Base-by-base conservation (phyloP, 2,113 vertebrate species). In the Centrocercus urophasianus region DNA sequence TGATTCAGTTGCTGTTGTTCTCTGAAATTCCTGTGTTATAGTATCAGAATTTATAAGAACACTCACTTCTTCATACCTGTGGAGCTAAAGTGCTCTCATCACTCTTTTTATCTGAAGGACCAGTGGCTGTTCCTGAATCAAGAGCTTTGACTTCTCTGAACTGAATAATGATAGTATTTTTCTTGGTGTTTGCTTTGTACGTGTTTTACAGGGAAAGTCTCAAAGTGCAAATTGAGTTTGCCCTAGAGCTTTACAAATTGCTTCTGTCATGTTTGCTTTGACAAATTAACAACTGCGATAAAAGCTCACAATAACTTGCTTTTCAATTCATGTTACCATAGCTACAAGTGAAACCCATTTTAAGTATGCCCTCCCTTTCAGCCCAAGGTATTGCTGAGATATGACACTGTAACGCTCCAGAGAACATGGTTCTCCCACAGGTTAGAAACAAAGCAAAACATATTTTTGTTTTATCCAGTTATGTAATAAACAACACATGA, bases 401-500 rank as follows among this genome's bases (percentile, higher is more conserved):
- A 28, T 1, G 2, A 54, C 32, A 77, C 15, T 2, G n/a, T 74
- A 74, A 77, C 50, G 34, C 28, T 83, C 38, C 63, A 78, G 40
- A 78, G 34, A 57, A 50, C 0, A 2, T 32, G 14, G 83, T 80
- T 71, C 24, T 63, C 38, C 50, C 18, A 94, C 30, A 95, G 86
- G 63, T 78, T 42, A 86, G 56, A 88, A 69, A 8, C 11, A 43
- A 76, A 77, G 50, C 24, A 74, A 94, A 89, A 25, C 34, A 81
- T 54, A 27, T 59, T 88, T 97, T 81, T 96, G 65, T 89, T 96
- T 78, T 91, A 89, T 17, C 13, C 36, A 77, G 60, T 97, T 98
- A 97, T 78, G 38, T 95, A 98, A 98, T 83, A 93, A 98, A 96
- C 71, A 83, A 63, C 54, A 94, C 70, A 20, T 69, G 40, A 91